phyloP scores from a whole-genome alignment of 2,113 vertebrate genomes.

The Lepisosteus oculatus region DNA sequence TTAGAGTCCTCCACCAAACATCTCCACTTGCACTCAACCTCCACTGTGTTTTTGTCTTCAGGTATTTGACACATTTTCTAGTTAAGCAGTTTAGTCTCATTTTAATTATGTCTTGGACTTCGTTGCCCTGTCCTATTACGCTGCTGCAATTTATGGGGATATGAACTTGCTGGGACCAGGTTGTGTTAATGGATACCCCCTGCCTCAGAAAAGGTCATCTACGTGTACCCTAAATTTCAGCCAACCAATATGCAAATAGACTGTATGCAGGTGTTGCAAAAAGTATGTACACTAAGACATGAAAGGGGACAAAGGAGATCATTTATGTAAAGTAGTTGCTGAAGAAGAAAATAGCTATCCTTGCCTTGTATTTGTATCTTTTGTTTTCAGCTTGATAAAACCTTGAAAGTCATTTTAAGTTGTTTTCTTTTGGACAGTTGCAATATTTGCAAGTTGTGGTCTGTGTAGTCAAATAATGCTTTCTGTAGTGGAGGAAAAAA shows the following conservation, averaged over 20 bases:
- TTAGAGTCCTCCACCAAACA: too few relatives aligned
- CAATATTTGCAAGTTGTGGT: constrained; percentile 98
- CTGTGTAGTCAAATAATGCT: constrained; percentile 96
- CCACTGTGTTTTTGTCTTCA: too few relatives aligned
- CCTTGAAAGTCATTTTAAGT: constrained; percentile 78
- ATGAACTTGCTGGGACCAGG: background rate
- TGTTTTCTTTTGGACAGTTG: constrained; percentile 87
- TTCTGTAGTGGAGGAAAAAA: constrained; percentile 89
- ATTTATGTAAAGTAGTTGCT: constrained; percentile 83
- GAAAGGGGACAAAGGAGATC: constrained; percentile 43
- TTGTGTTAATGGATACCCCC: background rate
- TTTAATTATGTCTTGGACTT: too few relatives aligned
- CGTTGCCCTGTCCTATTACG: too few relatives aligned
- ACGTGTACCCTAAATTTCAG: constrained; percentile 32
- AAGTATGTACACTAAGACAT: constrained; percentile 79
- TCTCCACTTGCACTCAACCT: too few relatives aligned
- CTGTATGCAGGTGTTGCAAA: constrained; percentile 36
- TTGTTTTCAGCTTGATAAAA: constrained; percentile 83
- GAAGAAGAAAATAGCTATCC: constrained; percentile 75
- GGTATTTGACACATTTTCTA: too few relatives aligned
- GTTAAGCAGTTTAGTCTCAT: too few relatives aligned
- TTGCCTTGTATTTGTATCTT: constrained; percentile 81
- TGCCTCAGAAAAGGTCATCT: background rate
- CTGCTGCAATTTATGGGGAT: background rate
- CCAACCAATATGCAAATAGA: constrained; percentile 58